A percentile compares a stretch with the other conserved stretches of the same genome.
Evolutionary conservation across 2,888 invertebrate genomes (phyloP).

Genomic region (Machimus atricapillus): DNA sequence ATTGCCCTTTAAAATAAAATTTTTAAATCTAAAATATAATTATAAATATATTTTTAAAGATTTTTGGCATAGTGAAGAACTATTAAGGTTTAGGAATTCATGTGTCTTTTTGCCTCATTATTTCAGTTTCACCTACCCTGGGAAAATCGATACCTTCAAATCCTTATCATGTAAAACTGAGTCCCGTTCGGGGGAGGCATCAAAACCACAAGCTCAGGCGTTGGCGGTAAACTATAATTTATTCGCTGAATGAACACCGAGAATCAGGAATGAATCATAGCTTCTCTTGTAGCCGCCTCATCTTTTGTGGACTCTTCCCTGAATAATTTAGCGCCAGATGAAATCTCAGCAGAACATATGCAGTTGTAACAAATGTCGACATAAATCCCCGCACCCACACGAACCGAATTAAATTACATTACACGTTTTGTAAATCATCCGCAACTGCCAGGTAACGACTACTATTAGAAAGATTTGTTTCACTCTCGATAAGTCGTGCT

Average conservation of each 20-base stretch:
- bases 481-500: slow-evolving; percentile 34
- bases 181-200: background rate
- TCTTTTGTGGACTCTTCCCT: background rate
- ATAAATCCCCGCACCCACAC: slow-evolving; percentile 6
- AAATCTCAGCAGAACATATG: background rate
- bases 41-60: too few relatives aligned
- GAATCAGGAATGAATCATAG: background rate
- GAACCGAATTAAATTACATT: slow-evolving; percentile 29
- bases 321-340: background rate
- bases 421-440: slow-evolving; percentile 35
- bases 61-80: too few relatives aligned
- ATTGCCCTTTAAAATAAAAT: too few relatives aligned
- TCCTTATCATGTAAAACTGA: background rate
- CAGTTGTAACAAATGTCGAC: slow-evolving; percentile 13
- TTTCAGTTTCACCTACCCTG: background rate
- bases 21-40: too few relatives aligned
- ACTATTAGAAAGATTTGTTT: slow-evolving; percentile 37
- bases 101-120: background rate
- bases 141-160: background rate
- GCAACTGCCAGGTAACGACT: slow-evolving; percentile 35
- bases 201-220: background rate
- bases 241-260: background rate
- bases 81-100: background rate
- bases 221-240: background rate
- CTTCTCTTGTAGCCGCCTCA: background rate